Percentiles rank a stretch among this genome's conserved stretches.
phyloP scores from a whole-genome alignment of 2,113 vertebrate genomes.

The Heliornis fulica region DNA sequence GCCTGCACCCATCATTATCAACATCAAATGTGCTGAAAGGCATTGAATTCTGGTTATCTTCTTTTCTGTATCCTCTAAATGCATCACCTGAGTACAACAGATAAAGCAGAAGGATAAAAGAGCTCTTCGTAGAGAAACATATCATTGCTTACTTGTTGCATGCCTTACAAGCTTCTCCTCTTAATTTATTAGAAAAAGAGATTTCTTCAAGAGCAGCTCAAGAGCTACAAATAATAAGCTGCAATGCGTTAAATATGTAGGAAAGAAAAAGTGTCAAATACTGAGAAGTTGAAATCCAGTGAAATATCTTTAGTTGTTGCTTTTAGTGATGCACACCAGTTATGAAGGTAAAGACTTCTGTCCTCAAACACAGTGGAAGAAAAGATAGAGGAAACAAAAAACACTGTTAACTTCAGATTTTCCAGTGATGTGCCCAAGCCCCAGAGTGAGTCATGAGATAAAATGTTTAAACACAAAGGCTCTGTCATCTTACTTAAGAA shows the following conservation, averaged over 20 bases:
- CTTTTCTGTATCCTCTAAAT: constrained; percentile 84
- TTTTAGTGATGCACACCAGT: neutral
- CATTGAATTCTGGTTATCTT: constrained; percentile 87
- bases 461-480: neutral
- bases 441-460: neutral
- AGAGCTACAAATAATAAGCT: neutral
- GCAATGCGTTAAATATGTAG: neutral
- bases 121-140: neutral
- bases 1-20: constrained; percentile 88
- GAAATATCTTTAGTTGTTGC: neutral
- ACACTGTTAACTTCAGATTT: neutral
- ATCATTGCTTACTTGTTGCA: neutral
- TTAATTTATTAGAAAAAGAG: neutral
- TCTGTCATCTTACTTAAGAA: neutral
- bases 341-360: neutral
- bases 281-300: neutral
- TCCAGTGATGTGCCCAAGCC: neutral
- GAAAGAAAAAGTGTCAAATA: neutral
- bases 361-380: neutral
- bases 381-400: neutral
- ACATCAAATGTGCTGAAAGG: constrained; percentile 88
- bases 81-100: constrained; percentile 80
- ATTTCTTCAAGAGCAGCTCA: neutral
- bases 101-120: neutral
- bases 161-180: neutral